Evolutionary conservation across 2,797 vertebrate species (phyloP), one percentile per base, ranked within the genome.

Genomic region (Acropternis orthonyx): DNA sequence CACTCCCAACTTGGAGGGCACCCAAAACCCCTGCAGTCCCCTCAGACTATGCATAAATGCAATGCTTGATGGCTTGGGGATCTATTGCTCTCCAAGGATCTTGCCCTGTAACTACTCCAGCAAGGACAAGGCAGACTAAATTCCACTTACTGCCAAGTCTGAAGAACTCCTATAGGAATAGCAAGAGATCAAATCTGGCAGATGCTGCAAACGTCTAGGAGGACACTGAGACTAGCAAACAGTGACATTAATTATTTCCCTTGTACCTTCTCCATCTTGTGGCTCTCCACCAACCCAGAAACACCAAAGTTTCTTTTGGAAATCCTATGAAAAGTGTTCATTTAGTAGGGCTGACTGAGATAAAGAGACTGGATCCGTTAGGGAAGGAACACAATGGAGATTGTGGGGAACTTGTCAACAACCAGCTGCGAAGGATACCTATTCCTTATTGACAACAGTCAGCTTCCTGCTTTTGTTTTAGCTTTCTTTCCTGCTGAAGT

Each of bases 381-480:
- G 27, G 58, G 41, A 43, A 24, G 41, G 37, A 85, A 59, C 23
- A 77, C 71, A 75, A 54, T 32, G 58, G 66, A 88, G 73, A 30
- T 22, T 36, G 48, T 12, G 59, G 28, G 26, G 74, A 92, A 67
- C 44, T 91, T 94, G 95, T 91, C 94, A 94, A 80, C 93, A 94
- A 75, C 37, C 94, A 92, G 83, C 83, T 94, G 78, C 68, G 72
- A 95, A 94, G 83, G 88, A 96, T 69, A 95, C 85, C 84, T 92
- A 91, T 55, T 94, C 89, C 80, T 95, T 85, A 78, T 27, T 85
- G 85, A 94, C 79, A 86, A 51, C 36, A 80, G 54, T 82, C 69
- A 82, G 61, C 88, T 97, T 97, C 96, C 96, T 96, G 51, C 91
- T 93, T 97, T 97, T 97, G 95, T 97, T 96, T 89, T 46, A 74